Percentiles rank a stretch among this genome's conserved stretches.
These are phyloP conservation scores for Eristalis tenax DNA, from an alignment of 2,888 invertebrate genomes.

Conservation along the genomic window DNA sequence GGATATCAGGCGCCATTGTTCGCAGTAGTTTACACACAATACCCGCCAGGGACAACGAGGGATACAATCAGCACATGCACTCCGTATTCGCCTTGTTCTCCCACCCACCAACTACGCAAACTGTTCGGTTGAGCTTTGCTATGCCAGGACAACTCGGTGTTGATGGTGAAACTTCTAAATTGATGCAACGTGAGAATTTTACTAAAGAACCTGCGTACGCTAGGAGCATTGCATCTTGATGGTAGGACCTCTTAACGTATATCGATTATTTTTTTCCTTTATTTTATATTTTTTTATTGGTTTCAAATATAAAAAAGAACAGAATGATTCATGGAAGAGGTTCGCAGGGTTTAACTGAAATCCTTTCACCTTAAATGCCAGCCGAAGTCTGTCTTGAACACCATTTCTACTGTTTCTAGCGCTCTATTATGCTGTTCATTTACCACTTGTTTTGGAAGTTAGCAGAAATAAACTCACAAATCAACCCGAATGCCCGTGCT, in stretches of 20 bases:
- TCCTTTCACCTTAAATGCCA: too few species aligned
- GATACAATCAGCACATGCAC: conserved; percentile 26
- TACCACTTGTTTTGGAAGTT: too few species aligned
- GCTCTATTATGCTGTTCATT: too few species aligned
- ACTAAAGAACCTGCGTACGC: conserved; percentile 10
- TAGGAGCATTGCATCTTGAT: background rate
- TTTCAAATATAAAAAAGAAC: background rate
- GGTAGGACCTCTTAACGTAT: background rate
- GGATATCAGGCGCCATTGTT: conserved; percentile 52
- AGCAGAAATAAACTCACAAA: background rate
- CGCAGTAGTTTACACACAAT: conserved; percentile 52
- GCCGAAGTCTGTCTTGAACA: too few species aligned
- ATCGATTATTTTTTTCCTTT: background rate
- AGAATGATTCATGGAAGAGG: background rate
- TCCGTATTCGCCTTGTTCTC: background rate
- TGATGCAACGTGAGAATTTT: conserved; percentile 70
- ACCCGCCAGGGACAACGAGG: conserved; percentile 29
- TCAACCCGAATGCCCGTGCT: background rate
- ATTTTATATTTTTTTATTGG: background rate
- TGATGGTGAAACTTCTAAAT: conserved; percentile 56
- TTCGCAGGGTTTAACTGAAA: background rate
- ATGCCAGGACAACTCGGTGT: background rate
- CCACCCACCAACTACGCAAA: background rate
- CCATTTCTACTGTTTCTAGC: too few species aligned
- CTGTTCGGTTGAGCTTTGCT: background rate